Evolutionary conservation across 2,888 invertebrate species (phyloP), one percentile per base, ranked within the genome.

Genomic region (Oscheius myriophilus): DNA sequence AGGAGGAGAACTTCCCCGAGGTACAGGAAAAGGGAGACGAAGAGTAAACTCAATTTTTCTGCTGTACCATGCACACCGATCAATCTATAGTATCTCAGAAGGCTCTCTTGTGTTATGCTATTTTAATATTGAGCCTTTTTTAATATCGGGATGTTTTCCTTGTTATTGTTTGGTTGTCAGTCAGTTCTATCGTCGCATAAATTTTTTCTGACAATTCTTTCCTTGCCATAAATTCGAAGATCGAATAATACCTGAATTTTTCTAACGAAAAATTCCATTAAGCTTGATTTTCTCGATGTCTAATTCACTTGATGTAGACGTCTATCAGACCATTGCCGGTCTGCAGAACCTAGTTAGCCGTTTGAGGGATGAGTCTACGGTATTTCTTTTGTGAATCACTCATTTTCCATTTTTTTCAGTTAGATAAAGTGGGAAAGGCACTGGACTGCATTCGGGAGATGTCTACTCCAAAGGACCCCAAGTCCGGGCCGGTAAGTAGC

Each of bases 261-360:
- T 3, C 33, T 6, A 25, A 25, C 12, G 2, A 25, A 11, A 51
- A 9, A 46, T 2, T 18, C 4, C 6, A 46, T 6, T 6, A 3
- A 46, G 21, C 11, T 18, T 2, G 2, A 3, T 6, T 46, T n/a
- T 18, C 4, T n/a, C 6, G 23, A 39, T 57, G 57, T 16, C 57
- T 1, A 39, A 21, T 33, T n/a, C 16, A 42, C 49, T 16, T 49
- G 26, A 18, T 33, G 61, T 61, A 11, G 61, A 61, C 33, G 26
- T 61, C 12, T 39, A 25, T 2, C 49, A 49, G 21, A 61, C 49
- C 26, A 61, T 61, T n/a, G 26, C 46, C n/a, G 49, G 25, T 33
- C 16, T 61, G 21, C 61, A 61, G 49, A 61, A 49, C 11, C 46
- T 61, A 39, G 61, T 61, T 1, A 25, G 46, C 25, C 46, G 25